These are phyloP conservation scores for Seira musarum DNA, from an alignment of 2,888 invertebrate genomes.

Conservation along the genomic window DNA sequence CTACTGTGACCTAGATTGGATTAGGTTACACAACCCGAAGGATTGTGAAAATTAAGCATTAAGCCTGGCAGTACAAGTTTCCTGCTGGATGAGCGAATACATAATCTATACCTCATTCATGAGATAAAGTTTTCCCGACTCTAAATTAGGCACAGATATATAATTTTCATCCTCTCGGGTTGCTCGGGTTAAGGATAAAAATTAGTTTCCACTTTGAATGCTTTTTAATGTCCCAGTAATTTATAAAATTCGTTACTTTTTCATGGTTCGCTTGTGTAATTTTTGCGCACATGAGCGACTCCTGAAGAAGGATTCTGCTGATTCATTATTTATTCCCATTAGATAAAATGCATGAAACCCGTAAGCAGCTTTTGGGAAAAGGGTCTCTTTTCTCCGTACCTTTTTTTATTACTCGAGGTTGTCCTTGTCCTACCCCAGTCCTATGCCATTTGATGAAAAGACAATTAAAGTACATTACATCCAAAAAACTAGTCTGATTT, in stretches of 20 bases:
- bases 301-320: conserved; percentile 11
- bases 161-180: no score
- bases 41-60: no score
- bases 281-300: background rate
- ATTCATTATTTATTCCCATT: conserved; percentile 19
- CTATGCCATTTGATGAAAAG: background rate
- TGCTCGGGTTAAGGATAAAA: background rate
- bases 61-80: no score
- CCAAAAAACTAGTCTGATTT: background rate
- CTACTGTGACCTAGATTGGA: no score
- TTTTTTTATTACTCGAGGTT: background rate
- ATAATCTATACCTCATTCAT: no score
- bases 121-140: no score
- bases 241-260: background rate
- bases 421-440: background rate
- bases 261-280: background rate
- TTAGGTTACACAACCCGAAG: no score
- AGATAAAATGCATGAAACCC: background rate
- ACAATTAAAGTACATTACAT: conserved; percentile 9
- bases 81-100: no score
- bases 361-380: background rate
- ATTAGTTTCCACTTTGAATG: conserved; percentile 1
- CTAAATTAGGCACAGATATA: no score
- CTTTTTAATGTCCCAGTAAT: background rate
- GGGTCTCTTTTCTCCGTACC: background rate